These are phyloP conservation scores for Leptinotarsa peninsularis DNA, from an alignment of 2,888 invertebrate species.

Conservation along the genomic window DNA sequence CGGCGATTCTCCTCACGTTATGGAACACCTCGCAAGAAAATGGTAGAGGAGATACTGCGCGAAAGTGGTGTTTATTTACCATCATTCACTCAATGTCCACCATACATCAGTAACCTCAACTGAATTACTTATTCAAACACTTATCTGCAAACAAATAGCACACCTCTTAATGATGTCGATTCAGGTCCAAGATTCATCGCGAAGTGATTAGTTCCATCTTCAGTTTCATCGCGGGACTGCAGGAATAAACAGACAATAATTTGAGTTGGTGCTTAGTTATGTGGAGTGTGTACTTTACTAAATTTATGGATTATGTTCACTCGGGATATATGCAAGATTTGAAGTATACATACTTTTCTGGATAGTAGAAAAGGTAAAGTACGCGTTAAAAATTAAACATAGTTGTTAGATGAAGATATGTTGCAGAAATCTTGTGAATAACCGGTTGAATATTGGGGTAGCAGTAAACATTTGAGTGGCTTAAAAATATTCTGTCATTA, in stretches of 20 bases:
- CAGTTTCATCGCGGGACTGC: neutral
- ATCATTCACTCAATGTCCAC: slow-evolving; percentile 3
- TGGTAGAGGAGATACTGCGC: neutral
- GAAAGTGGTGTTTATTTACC: slow-evolving; percentile 8
- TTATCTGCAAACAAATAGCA: neutral
- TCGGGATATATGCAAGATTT: slow-evolving; percentile 6
- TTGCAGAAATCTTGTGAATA: too few species aligned
- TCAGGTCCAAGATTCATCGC: neutral
- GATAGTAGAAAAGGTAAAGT: slow-evolving; percentile 17
- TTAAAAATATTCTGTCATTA: too few species aligned
- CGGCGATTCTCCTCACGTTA: neutral
- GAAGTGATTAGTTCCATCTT: neutral
- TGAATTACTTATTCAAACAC: slow-evolving; percentile 11
- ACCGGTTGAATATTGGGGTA: too few species aligned
- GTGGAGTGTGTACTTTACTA: slow-evolving; percentile 4
- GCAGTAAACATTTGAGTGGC: too few species aligned
- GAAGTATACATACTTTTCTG: neutral
- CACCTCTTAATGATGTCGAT: neutral
- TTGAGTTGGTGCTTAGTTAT: neutral
- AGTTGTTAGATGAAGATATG: too few species aligned
- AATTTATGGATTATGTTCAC: slow-evolving; percentile 12
- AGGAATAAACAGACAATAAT: neutral
- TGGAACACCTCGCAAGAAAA: slow-evolving; percentile 2
- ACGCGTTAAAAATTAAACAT: neutral
- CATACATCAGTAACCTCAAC: slow-evolving; percentile 5